Evolutionary conservation across 2,888 invertebrate species (phyloP), one percentile per base, ranked within the genome.

Genomic region (Helicoverpa assulta): DNA sequence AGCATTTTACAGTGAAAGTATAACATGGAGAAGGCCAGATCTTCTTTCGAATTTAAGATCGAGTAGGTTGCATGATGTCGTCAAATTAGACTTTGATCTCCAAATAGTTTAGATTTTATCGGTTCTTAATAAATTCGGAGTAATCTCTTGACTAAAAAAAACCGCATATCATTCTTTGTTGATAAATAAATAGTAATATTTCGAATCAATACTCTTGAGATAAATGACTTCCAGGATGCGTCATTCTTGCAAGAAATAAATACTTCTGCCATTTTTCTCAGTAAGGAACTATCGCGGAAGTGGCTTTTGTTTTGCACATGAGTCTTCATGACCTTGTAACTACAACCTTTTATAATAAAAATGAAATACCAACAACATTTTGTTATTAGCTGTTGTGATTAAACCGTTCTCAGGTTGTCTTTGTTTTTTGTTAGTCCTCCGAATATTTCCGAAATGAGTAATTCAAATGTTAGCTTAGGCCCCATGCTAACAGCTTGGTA

Each of bases 321-420:
- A 62, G 65, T 69, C 50, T 78, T 57, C 57, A 47, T 69, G 61
- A 33, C 82, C 75, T 81, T 78, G 81, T 52, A 12, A 55, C 37
- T 18, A 57, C 21, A 54, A 47, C 16, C 16, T 7, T n/a, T n/a
- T 66, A 33, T 33, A 73, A 62, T 73, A 55, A 64, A 69, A 78
- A 54, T 43, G 29, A 61, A 55, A 47, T 51, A 66, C 62, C 51
- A 65, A 21, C 47, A 59, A 52, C 37, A 55, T 4, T 61, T 52
- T 59, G 54, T 69, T 76, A 10, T 40, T 37, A 2, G 51, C 33
- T 59, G 26, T 52, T 70, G 61, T 70, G 33, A 58, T 69, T 76
- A 37, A n/a, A 37, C 6, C 10, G 50, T 50, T 75, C 40, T 43
- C 18, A 19, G 16, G n/a, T 16, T 21, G 18, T 16, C n/a, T n/a